phyloP scores from a whole-genome alignment of 1,140 invertebrate genomes.

The Camponotus vicinus region DNA sequence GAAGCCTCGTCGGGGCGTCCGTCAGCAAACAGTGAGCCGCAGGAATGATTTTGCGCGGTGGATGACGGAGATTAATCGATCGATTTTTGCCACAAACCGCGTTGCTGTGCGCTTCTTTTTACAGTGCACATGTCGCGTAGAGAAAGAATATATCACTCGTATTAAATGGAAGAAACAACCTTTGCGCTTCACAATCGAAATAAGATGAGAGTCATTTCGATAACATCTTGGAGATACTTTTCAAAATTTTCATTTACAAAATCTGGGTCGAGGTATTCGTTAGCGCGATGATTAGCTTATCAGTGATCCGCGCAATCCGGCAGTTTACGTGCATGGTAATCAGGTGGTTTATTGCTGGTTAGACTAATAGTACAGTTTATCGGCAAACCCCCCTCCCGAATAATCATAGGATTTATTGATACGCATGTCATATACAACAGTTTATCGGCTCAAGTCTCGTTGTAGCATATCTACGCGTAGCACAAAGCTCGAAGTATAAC shows the following conservation, averaged over 20 bases:
- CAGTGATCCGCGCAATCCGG: constrained; percentile 37
- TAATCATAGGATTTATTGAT: constrained; percentile 53
- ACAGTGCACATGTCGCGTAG: constrained; percentile 9
- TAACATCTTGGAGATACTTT: background rate
- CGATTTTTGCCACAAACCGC: constrained; percentile 44
- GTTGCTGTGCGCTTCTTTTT: constrained; percentile 34
- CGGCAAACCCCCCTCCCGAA: background rate
- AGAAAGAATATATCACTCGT: background rate
- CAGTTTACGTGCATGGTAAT: constrained; percentile 53
- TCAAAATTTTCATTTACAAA: background rate
- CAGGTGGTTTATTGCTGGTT: constrained; percentile 52
- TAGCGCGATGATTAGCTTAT: constrained; percentile 47
- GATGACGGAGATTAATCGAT: constrained; percentile 46
- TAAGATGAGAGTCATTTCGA: background rate
- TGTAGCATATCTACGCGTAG: background rate
- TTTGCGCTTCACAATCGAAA: background rate
- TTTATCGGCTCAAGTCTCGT: constrained; percentile 20
- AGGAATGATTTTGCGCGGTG: constrained; percentile 33
- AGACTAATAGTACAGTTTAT: constrained; percentile 57
- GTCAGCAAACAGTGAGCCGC: constrained; percentile 53
- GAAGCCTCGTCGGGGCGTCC: constrained; percentile 47
- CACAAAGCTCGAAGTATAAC: constrained; percentile 1
- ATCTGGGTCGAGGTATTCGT: constrained; percentile 40
- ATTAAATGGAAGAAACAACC: background rate
- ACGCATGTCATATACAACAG: constrained; percentile 3